Percentiles rank a stretch among this genome's conserved stretches.
These are phyloP conservation scores for Apodemia zela DNA, from an alignment of 2,888 invertebrate genomes.

Conservation along the genomic window DNA sequence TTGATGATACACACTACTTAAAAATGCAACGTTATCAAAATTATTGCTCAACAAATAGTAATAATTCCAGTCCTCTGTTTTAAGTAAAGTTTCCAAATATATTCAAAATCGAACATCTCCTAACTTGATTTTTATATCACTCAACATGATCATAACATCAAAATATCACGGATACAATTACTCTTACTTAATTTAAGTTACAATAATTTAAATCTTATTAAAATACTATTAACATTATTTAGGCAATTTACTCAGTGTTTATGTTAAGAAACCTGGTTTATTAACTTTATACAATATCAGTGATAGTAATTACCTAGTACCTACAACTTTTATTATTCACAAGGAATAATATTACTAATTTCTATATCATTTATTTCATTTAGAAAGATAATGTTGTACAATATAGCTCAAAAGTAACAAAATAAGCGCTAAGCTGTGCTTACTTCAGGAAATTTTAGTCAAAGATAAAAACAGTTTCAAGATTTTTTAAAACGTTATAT, in stretches of 20 bases:
- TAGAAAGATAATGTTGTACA: no score
- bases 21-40: constrained; percentile 17
- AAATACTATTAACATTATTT: neutral
- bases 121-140: neutral
- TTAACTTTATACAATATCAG: neutral
- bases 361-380: no score
- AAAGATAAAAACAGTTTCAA: no score
- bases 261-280: constrained; percentile 1
- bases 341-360: no score
- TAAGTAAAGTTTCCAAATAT: neutral
- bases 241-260: neutral
- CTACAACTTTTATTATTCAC: no score
- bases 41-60: constrained; percentile 18
- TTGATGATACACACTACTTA: constrained; percentile 1
- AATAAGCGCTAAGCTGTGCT: no score
- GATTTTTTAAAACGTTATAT: no score
- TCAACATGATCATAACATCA: neutral
- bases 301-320: neutral
- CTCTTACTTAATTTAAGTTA: constrained; percentile 3
- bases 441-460: no score
- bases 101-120: no score
- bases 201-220: neutral
- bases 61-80: constrained; percentile 17
- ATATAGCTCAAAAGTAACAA: no score
- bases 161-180: neutral